Evolutionary conservation across 2,113 vertebrate species (phyloP).

Genomic region (Corapipo altera): DNA sequence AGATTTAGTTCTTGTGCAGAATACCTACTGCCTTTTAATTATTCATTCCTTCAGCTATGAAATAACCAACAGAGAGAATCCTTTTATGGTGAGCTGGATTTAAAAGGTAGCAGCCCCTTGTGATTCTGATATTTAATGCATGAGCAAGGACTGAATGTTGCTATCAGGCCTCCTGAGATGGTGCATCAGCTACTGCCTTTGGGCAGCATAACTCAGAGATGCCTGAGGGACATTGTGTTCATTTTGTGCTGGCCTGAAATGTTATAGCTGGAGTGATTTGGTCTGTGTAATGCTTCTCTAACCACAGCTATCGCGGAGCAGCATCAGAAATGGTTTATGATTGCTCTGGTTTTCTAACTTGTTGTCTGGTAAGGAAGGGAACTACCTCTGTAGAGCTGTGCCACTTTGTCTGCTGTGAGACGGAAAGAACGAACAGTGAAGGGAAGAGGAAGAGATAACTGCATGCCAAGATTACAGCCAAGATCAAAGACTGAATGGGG

Average conservation of each 20-base stretch:
- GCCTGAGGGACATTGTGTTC: background rate
- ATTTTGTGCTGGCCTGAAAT: slow-evolving; percentile 18
- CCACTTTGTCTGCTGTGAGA: background rate
- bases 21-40: background rate
- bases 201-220: background rate
- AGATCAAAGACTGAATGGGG: slow-evolving; percentile 16
- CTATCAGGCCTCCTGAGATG: background rate
- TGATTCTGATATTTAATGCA: background rate
- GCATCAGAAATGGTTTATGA: background rate
- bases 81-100: slow-evolving; percentile 8
- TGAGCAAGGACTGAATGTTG: background rate
- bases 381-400: background rate
- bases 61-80: background rate
- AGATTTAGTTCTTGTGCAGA: background rate
- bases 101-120: background rate
- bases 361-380: background rate
- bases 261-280: background rate
- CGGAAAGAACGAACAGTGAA: background rate
- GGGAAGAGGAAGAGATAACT: background rate
- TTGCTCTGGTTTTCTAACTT: background rate
- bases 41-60: slow-evolving; percentile 18
- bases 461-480: background rate
- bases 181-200: slow-evolving; percentile 26
- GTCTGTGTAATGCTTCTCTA: background rate
- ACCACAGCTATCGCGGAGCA: background rate